Conservation (phyloP, 1,140 invertebrate species). For the Ceratina japonica region DNA sequence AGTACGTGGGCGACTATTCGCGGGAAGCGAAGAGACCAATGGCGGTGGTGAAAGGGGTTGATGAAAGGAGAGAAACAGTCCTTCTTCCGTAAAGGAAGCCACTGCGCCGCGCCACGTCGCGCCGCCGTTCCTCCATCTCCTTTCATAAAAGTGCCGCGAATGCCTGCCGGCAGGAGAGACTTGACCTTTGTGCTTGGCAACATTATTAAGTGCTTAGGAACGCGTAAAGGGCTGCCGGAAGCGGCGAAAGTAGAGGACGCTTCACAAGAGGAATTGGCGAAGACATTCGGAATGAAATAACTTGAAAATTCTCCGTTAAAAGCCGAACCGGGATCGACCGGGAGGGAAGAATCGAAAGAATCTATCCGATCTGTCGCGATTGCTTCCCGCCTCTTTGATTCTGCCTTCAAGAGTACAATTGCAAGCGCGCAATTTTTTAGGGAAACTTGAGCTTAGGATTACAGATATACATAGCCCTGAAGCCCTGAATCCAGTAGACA, state of each 20-base stretch:
- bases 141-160: slow-evolving; percentile 60
- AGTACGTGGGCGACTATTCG: slow-evolving; percentile 31
- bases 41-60: slow-evolving; percentile 27
- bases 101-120: too few species aligned
- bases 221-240: slow-evolving; percentile 55
- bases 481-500: too few species aligned
- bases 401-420: too few species aligned
- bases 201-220: slow-evolving; percentile 75
- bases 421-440: not conserved
- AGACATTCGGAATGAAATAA: slow-evolving; percentile 67
- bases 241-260: slow-evolving; percentile 33
- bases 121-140: slow-evolving; percentile 22
- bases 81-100: not conserved
- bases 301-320: slow-evolving; percentile 64
- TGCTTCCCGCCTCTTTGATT: not conserved
- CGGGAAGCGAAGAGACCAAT: not conserved
- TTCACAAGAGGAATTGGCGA: slow-evolving; percentile 50
- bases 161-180: slow-evolving; percentile 67
- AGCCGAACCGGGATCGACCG: slow-evolving; percentile 18
- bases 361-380: slow-evolving; percentile 39
- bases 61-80: slow-evolving; percentile 26
- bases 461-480: too few species aligned
- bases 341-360: slow-evolving; percentile 45
- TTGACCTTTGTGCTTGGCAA: slow-evolving; percentile 73
- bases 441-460: too few species aligned